A percentile compares a stretch with the other conserved stretches of the same genome.
phyloP scores from a whole-genome alignment of 2,888 invertebrate genomes.

The Baronia brevicornis region DNA sequence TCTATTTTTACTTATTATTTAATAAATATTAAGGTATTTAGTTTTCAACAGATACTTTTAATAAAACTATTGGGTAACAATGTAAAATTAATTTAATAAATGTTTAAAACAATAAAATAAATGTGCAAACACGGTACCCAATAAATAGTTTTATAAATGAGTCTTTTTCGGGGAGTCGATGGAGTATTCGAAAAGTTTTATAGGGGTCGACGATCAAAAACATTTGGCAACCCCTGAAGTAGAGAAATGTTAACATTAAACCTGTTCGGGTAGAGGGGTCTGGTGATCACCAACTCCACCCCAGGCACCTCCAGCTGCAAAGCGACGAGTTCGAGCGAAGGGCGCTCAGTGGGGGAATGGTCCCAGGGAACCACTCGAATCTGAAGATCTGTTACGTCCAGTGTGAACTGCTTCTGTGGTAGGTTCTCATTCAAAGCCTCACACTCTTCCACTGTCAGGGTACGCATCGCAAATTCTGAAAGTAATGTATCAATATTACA shows the following conservation, averaged over 20 bases:
- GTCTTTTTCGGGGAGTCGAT: too few relatives aligned
- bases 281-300: constrained; percentile 24
- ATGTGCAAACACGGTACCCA: too few relatives aligned
- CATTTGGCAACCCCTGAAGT: too few relatives aligned
- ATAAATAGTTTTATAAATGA: too few relatives aligned
- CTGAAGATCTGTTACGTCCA: constrained; percentile 31
- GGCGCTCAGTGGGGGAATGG: constrained; percentile 31
- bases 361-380: constrained; percentile 41
- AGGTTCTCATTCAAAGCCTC: constrained; percentile 50
- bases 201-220: too few relatives aligned
- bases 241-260: constrained; percentile 23
- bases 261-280: constrained; percentile 56
- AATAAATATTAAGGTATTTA: too few relatives aligned
- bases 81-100: too few relatives aligned
- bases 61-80: too few relatives aligned
- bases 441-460: constrained; percentile 56
- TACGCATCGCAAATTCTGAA: constrained; percentile 37
- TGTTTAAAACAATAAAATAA: too few relatives aligned
- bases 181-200: too few relatives aligned
- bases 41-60: too few relatives aligned
- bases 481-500: neutral
- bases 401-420: constrained; percentile 37
- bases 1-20: too few relatives aligned
- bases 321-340: constrained; percentile 12
- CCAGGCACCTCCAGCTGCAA: constrained; percentile 32